Evolutionary conservation across 2,113 vertebrate genomes (phyloP), one percentile per base, ranked within the genome.

Genomic region (Pelvicachromis taeniatus): DNA sequence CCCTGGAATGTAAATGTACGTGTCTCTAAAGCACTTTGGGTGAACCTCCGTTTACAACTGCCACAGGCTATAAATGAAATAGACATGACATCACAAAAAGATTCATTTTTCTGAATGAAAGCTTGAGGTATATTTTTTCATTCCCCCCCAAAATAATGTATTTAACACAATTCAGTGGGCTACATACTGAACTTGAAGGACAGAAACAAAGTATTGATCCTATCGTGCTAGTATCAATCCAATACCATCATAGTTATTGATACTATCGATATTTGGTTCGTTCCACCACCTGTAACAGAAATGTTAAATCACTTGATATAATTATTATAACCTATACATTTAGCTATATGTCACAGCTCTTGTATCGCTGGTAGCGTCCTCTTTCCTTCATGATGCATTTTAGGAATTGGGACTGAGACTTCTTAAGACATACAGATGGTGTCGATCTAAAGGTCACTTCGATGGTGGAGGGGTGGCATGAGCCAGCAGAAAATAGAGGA

Each of bases 321-420:
- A 53, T 21, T n/a, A 10, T 19, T 53, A 4, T 7, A 1, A 42
- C 1, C 38, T 38, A 23, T 40, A 65, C 35, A 40, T 23, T 21
- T 42, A 1, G 35, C 35, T 9, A 9, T 11, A n/a, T 40, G 0
- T 65, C 7, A 65, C 35, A 0, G 3, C 2, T 40, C 19, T 40
- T 65, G 11, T 65, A 40, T 65, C 21, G 40, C 17, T 40, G 61
- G 7, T 5, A 40, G 35, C 6, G 4, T 11, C 19, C 19, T 8
- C 61, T 65, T 65, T 65, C 61, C 61, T 40, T 40, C 35, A 65
- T 26, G 61, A 65, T 0, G 0, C 61, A 14, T 68, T 42, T 68
- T 40, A 68, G 61, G 61, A 68, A 42, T 23, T 42, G n/a, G 1
- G 35, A 68, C 7, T 55, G 7, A 7, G 53, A 55, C 53, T n/a